These are phyloP conservation scores for Micrasema minimum DNA, from an alignment of 1,140 invertebrate genomes.

Conservation along the genomic window DNA sequence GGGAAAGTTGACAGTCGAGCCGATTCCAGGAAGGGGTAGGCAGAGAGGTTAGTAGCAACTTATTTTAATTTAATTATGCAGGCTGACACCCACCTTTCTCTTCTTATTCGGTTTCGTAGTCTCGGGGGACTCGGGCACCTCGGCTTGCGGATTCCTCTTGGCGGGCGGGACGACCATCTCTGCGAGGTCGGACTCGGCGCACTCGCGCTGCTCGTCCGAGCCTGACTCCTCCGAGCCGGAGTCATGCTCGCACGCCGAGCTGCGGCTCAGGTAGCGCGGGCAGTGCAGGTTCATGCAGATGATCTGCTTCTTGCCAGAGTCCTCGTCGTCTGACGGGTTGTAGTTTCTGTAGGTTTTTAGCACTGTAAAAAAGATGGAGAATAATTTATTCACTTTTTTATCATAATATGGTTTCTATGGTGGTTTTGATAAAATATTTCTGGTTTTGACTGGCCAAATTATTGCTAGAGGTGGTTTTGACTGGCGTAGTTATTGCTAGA, in stretches of 20 bases:
- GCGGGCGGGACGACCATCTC: slow-evolving; percentile 36
- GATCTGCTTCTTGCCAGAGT: slow-evolving; percentile 53
- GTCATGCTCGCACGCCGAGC: slow-evolving; percentile 48
- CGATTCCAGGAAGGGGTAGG: no score
- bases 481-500: no score
- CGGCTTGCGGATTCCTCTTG: slow-evolving; percentile 25
- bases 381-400: no score
- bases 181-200: slow-evolving; percentile 56
- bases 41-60: no score
- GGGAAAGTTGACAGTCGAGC: no score
- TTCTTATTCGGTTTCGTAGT: slow-evolving; percentile 36
- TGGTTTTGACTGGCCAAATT: no score
- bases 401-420: no score
- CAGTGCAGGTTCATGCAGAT: slow-evolving; percentile 61
- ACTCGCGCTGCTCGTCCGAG: slow-evolving; percentile 52
- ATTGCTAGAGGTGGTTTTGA: no score
- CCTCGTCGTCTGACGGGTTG: slow-evolving; percentile 52
- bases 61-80: neutral
- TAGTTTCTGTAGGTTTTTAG: slow-evolving; percentile 57
- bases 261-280: slow-evolving; percentile 55
- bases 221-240: slow-evolving; percentile 37
- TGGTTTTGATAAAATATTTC: no score
- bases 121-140: slow-evolving; percentile 25
- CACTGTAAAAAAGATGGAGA: slow-evolving; percentile 53
- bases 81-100: no score